Base-by-base conservation (phyloP, 2,888 invertebrate genomes). In the Dasypolia templi region DNA sequence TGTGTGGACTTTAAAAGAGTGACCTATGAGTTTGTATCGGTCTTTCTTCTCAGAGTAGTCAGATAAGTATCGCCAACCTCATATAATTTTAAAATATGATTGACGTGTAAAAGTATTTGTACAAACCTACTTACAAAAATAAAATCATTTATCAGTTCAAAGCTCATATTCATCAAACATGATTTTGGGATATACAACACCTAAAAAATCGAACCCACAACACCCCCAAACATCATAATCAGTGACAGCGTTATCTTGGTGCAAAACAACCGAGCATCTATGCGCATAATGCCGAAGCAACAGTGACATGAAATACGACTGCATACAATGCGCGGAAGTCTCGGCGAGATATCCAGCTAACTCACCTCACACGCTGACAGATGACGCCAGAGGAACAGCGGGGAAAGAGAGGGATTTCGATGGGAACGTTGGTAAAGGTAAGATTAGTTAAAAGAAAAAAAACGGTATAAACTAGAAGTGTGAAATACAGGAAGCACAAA, bases 281-380 rank as follows among this genome's bases (percentile, higher is more conserved):
- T 46, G 83, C 59, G 70, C 53, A 81, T 81, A 80, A 83, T 78
- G 81, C 80, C 61, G 65, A 81, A 79, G 73, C 67, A 80, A 86
- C 86, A 75, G 79, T 69, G 75, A 63, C 76, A 81, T 81, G 81
- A 81, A 79, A 83, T 75, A 83, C 70, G 63, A 63, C 56, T 53
- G 75, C 83, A 70, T 77, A 89, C 89, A 91, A 88, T 87, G 85
- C 79, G 75, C 88, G 89, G 89, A 89, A 88, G 85, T 87, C 90
- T 88, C 86, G 35, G 75, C 70, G 75, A 84, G 89, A 86, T 88
- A 90, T 86, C 89, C 83, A 80, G 81, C 83, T 72, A 83, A 81
- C 83, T 87, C 80, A 86, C 82, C 90, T 86, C 84, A 84, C 86
- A 82, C 75, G 86, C 81, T 88, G 86, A 85, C 86, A 78, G 75